phyloP scores from a whole-genome alignment of 2,113 vertebrate species.

The Corythoichthys intestinalis region DNA sequence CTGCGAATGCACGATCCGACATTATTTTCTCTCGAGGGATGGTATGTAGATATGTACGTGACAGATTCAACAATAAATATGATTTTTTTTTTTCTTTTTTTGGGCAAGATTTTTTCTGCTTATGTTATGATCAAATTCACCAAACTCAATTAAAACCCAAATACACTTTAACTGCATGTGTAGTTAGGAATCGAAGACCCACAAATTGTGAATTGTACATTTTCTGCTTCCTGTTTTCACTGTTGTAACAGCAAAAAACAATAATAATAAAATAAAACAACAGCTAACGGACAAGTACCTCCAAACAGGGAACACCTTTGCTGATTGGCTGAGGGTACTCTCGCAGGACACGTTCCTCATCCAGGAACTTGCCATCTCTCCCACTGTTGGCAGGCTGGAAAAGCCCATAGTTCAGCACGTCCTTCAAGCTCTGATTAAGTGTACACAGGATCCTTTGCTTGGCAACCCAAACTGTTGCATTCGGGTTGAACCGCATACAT shows the following conservation, averaged over 20 bases:
- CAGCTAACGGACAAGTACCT: slow-evolving; percentile 68
- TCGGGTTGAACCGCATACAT: slow-evolving; percentile 87
- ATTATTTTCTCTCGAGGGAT: too few relatives aligned
- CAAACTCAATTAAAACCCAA: background rate
- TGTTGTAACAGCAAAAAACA: background rate
- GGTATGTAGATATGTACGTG: too few relatives aligned
- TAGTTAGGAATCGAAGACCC: background rate
- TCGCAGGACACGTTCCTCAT: slow-evolving; percentile 84
- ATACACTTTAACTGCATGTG: background rate
- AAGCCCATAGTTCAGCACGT: slow-evolving; percentile 92
- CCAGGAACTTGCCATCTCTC: slow-evolving; percentile 87
- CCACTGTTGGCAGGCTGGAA: slow-evolving; percentile 87
- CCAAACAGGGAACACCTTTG: slow-evolving; percentile 83
- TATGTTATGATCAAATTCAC: too few relatives aligned
- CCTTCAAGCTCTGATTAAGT: slow-evolving; percentile 87
- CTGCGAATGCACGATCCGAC: too few relatives aligned
- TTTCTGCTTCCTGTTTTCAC: background rate
- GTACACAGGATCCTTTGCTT: slow-evolving; percentile 89
- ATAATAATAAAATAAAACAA: background rate
- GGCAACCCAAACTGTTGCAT: slow-evolving; percentile 87
- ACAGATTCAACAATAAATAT: too few relatives aligned
- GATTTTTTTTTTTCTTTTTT: too few relatives aligned
- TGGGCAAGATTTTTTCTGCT: too few relatives aligned
- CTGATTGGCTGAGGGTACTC: slow-evolving; percentile 87
- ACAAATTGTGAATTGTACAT: background rate